These are phyloP conservation scores for Glossophaga mutica DNA, from an alignment of 2,797 vertebrate species.

Conservation along the genomic window DNA sequence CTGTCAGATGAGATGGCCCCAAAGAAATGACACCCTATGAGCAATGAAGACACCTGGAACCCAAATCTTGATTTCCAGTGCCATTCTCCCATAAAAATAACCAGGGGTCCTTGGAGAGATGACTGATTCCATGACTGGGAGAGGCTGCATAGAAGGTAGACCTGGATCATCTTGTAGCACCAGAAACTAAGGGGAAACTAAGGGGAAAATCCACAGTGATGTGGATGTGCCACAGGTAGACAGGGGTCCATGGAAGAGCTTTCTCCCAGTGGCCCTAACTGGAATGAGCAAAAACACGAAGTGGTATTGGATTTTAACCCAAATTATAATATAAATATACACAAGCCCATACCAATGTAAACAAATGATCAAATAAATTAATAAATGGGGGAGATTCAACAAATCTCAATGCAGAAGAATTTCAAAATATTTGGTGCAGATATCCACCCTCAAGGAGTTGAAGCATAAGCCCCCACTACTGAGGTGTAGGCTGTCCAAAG, in stretches of 20 bases:
- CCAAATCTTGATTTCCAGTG: background rate
- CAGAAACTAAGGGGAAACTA: background rate
- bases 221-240: background rate
- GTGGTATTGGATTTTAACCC: background rate
- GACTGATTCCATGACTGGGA: background rate
- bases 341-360: background rate
- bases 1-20: background rate
- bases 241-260: background rate
- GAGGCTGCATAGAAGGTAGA: background rate
- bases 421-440: background rate
- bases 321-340: background rate
- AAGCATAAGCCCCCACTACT: background rate
- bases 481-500: background rate
- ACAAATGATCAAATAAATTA: background rate
- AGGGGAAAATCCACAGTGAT: background rate
- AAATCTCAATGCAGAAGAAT: background rate
- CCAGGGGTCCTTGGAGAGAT: background rate
- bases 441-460: background rate
- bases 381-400: background rate
- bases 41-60: background rate
- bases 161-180: background rate
- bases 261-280: background rate
- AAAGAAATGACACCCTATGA: background rate
- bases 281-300: background rate
- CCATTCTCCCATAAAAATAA: background rate